Base-by-base conservation (phyloP, 1,140 invertebrate species). In the Aethina tumida region DNA sequence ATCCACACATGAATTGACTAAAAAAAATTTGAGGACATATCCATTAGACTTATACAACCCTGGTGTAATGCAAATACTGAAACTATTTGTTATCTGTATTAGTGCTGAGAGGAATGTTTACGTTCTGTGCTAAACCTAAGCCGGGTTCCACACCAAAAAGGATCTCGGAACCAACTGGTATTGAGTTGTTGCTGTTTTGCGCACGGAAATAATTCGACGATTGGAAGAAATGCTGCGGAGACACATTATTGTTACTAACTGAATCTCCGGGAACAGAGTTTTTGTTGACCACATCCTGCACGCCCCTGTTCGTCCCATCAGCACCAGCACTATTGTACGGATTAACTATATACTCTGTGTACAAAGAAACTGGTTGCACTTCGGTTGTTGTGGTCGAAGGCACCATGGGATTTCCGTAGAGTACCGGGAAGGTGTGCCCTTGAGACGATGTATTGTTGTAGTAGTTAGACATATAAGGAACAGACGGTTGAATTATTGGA, bases 171-270 rank as follows among this genome's bases (percentile, higher is more conserved):
- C 71, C 71, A 0, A 69, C 68, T 17, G 64, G 65, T 35, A 67
- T 53, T n/a, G n/a, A n/a, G 4, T 28, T 42, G 35, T 62, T 64
- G 12, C 64, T 64, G 35, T 68, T 65, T 0, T 35, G 33, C 16
- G 64, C 59, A 22, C 64, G 66, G 47, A 77, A 77, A 45, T 75
- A 77, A 52, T 67, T 71, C 0, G 68, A 47, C 18, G 59, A 55
- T 36, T 49, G 47, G n/a, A n/a, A n/a, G 26, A 54, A 56, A 41
- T 55, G 31, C 47, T 41, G 9, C 7, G 33, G 6, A 8, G 12
- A 9, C 3, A 12, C 45, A 10, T 20, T 39, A 24, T 31, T 44
- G 34, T 44, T 41, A 20, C 14, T 32, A 4, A 15, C 10, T 2
- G 19, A 19, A 9, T 22, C 16, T 6, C 15, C 20, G 4, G 10